phyloP scores from a whole-genome alignment of 1,140 invertebrate genomes.

The Zaprionus camerounensis region DNA sequence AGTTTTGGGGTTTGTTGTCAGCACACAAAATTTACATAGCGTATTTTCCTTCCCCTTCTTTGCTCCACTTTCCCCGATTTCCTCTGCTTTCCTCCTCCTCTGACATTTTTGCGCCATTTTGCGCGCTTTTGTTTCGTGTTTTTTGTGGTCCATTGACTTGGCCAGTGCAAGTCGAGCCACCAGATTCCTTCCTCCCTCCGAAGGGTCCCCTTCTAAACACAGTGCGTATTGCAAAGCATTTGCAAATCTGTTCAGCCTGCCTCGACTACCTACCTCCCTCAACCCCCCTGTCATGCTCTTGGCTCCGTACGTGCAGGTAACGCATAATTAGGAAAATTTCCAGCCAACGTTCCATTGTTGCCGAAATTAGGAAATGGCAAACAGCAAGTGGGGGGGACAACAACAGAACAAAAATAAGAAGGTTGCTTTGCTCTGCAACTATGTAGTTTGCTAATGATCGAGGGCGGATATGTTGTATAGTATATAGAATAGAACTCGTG shows the following conservation, averaged over 20 bases:
- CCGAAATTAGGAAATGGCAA: conserved; percentile 40
- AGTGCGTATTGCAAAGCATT: conserved; percentile 30
- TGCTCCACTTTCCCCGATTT: neutral
- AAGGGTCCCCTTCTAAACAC: neutral
- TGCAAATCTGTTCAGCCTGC: conserved; percentile 37
- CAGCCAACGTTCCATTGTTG: conserved; percentile 57
- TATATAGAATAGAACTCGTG: neutral
- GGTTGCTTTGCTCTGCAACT: conserved; percentile 3
- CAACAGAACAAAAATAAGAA: neutral
- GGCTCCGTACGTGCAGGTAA: conserved; percentile 64
- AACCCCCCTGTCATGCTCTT: neutral
- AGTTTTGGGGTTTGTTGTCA: conserved; percentile 32
- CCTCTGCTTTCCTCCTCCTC: neutral
- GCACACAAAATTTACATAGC: conserved; percentile 45
- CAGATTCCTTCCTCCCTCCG: neutral
- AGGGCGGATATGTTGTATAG: neutral
- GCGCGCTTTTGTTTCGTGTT: conserved; percentile 33
- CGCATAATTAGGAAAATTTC: conserved; percentile 77
- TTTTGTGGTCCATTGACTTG: conserved; percentile 48
- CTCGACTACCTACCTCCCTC: neutral
- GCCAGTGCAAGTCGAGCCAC: neutral
- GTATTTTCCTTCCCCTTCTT: conserved; percentile 1
- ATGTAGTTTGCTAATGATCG: conserved; percentile 34
- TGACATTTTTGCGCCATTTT: conserved; percentile 30
- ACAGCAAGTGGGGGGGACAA: neutral